These are phyloP conservation scores for Amiota minor DNA, from an alignment of 2,888 invertebrate species.

Conservation along the genomic window DNA sequence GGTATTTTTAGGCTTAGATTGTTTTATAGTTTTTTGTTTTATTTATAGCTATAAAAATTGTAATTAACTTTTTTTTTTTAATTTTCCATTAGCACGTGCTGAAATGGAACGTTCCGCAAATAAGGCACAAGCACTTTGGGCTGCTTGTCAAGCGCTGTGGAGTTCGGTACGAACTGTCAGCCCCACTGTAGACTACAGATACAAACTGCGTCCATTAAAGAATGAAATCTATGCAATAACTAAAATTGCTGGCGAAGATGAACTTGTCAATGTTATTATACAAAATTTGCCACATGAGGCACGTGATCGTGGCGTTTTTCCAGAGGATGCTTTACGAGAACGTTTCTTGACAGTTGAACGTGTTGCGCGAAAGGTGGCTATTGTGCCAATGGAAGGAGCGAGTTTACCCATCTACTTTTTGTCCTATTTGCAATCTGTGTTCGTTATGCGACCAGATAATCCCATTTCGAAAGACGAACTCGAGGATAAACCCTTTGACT, in stretches of 20 bases:
- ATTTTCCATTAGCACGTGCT: slow-evolving; percentile 76
- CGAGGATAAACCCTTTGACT: slow-evolving; percentile 82
- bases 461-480: slow-evolving; percentile 84
- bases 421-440: slow-evolving; percentile 91
- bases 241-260: slow-evolving; percentile 87
- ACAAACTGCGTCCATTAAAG: slow-evolving; percentile 78
- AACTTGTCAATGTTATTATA: slow-evolving; percentile 85
- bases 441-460: slow-evolving; percentile 81
- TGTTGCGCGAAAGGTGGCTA: slow-evolving; percentile 86
- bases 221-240: slow-evolving; percentile 83
- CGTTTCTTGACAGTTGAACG: slow-evolving; percentile 87
- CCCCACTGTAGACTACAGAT: slow-evolving; percentile 76
- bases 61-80: background rate
- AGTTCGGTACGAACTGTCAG: slow-evolving; percentile 82
- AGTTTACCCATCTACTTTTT: slow-evolving; percentile 86
- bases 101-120: slow-evolving; percentile 83
- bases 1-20: slow-evolving; percentile 58
- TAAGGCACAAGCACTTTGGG: slow-evolving; percentile 92
- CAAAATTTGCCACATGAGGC: slow-evolving; percentile 86
- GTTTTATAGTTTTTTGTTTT: background rate
- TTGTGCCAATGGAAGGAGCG: slow-evolving; percentile 93
- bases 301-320: slow-evolving; percentile 86
- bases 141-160: slow-evolving; percentile 90
- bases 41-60: too few relatives aligned
- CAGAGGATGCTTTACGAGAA: slow-evolving; percentile 88